Percentiles rank a stretch among this genome's conserved stretches.
These are phyloP conservation scores for Netelia fuscicornis DNA, from an alignment of 2,888 invertebrate genomes.

Conservation along the genomic window DNA sequence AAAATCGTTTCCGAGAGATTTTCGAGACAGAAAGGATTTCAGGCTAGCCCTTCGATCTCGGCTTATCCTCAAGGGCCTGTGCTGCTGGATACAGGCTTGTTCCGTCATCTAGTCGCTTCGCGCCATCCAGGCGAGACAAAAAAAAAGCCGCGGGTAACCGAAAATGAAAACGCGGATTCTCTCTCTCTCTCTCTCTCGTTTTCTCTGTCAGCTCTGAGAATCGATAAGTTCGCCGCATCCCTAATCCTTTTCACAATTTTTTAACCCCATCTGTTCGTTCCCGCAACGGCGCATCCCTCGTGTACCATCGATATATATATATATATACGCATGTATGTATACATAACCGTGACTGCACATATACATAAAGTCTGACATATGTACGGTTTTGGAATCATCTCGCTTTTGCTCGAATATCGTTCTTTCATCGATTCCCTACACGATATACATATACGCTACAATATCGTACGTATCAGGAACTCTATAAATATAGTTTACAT, in stretches of 20 bases:
- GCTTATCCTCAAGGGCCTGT: conserved; percentile 57
- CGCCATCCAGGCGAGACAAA: conserved; percentile 47
- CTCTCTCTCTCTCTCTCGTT: conserved; percentile 23
- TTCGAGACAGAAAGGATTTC: conserved; percentile 35
- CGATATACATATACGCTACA: not conserved
- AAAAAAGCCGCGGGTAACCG: conserved; percentile 77
- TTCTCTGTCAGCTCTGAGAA: conserved; percentile 73
- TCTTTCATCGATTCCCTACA: conserved; percentile 16
- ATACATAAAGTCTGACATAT: conserved; percentile 50
- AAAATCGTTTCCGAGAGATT: conserved; percentile 51
- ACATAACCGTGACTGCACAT: conserved; percentile 47
- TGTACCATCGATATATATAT: conserved; percentile 57
- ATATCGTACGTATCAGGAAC: too few species aligned
- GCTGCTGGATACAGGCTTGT: conserved; percentile 16
- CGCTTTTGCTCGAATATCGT: conserved; percentile 26
- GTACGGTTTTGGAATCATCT: conserved; percentile 34
- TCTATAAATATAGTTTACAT: not conserved
- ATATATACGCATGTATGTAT: conserved; percentile 48
- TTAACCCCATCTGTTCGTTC: conserved; percentile 84
- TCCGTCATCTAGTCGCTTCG: conserved; percentile 31
- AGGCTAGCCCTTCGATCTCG: conserved; percentile 37
- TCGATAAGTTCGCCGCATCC: conserved; percentile 81
- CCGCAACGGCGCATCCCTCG: conserved; percentile 76
- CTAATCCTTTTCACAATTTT: conserved; percentile 84
- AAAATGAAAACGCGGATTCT: conserved; percentile 80